Base-by-base conservation (phyloP, 2,113 vertebrate species). In the Otus sunia region DNA sequence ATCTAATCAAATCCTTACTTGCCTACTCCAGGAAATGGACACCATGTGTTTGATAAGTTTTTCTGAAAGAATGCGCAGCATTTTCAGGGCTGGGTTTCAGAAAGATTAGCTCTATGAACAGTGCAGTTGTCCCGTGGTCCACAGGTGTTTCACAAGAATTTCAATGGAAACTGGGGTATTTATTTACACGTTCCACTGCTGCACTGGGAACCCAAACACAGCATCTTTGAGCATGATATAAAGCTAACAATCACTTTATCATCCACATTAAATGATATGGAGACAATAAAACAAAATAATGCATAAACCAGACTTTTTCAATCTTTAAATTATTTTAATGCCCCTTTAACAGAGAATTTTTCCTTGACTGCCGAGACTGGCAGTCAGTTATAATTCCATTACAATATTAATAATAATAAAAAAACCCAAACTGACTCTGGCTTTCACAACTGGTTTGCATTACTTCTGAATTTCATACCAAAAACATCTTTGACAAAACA, bases 111-210 rank as follows among this genome's bases (percentile, higher is more conserved):
- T 83, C 59, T 77, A 11, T 82, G 77, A 96, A 90, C 73, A 92
- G 84, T 36, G n/a, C 94, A 96, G 96, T 88, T 96, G 96, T 96
- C 92, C 74, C 55, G 0, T n/a, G 27, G 66, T 26, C 60, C 96
- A 86, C 93, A 97, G 96, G 92, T 96, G 96, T 93, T 96, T 62
- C 81, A 58, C 26, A 93, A 90, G 92, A 91, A 95, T 90, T 74
- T 85, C 60, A 91, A 0, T 82, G 91, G 89, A 87, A 95, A 82
- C 49, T 11, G 14, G 16, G 11, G 84, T 82, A 88, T 97, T 87
- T 95, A 82, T 91, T 95, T 93, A 86, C 90, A 95, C 68, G 83
- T 94, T 94, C 80, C 86, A 91, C 32, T 79, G 53, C 77, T 68
- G 77, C 50, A 82, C 73, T 88, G 69, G 77, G 85, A 95, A 94